Percentiles rank a stretch among this genome's conserved stretches.
Conservation (phyloP, 1,140 invertebrate genomes). For the Sycophaga agraensis region DNA sequence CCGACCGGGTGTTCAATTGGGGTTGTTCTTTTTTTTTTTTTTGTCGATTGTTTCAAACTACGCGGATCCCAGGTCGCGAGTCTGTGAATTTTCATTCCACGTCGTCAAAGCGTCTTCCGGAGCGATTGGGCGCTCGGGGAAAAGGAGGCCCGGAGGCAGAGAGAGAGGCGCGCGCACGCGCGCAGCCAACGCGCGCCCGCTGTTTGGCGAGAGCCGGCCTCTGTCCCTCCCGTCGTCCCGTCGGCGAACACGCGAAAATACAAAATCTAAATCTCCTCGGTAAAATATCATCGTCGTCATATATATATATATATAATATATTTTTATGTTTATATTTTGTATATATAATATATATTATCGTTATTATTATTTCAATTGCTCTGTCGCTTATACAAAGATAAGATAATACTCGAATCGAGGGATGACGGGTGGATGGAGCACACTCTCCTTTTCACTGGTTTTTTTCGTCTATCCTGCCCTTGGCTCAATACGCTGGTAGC, state of each 20-base stretch:
- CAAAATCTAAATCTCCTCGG: conserved; percentile 53
- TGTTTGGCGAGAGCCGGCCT: conserved; percentile 11
- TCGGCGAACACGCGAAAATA: conserved; percentile 46
- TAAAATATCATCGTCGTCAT: conserved; percentile 44
- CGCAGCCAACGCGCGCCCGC: too few relatives aligned
- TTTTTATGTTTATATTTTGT: conserved; percentile 37
- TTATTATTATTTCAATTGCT: conserved; percentile 44
- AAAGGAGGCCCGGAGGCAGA: too few relatives aligned
- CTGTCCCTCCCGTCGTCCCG: conserved; percentile 38
- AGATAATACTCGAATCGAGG: conserved; percentile 51
- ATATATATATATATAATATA: conserved; percentile 32
- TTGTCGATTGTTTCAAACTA: conserved; percentile 18
- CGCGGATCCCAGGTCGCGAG: too few relatives aligned
- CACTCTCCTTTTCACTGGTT: conserved; percentile 22
- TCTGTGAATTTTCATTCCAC: too few relatives aligned
- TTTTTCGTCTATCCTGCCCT: not conserved
- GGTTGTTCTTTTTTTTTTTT: conserved; percentile 26
- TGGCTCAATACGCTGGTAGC: conserved; percentile 10
- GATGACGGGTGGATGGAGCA: conserved; percentile 46
- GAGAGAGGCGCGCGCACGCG: too few relatives aligned
- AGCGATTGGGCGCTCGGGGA: too few relatives aligned
- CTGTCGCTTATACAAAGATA: conserved; percentile 51
- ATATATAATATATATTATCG: conserved; percentile 41
- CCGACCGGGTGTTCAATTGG: too few relatives aligned
- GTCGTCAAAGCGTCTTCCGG: too few relatives aligned